Base-by-base conservation (phyloP, 2,888 invertebrate genomes). In the Allacma fusca region DNA sequence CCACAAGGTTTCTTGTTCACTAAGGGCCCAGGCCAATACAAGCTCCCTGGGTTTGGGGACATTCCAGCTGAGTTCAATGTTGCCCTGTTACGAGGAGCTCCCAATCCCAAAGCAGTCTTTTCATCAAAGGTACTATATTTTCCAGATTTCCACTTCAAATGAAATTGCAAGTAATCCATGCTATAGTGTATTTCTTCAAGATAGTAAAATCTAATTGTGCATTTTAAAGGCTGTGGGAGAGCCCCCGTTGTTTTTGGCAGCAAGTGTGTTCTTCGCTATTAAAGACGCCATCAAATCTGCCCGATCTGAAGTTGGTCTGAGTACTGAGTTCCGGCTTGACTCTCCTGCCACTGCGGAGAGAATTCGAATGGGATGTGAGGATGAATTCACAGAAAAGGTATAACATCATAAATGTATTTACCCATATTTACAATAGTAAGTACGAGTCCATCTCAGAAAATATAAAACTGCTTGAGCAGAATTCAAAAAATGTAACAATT, bases 201-300 rank as follows among this genome's bases (percentile, higher is more conserved):
- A n/a, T n/a, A n/a, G n/a, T n/a, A n/a, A n/a, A n/a, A n/a, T n/a
- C n/a, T n/a, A n/a, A n/a, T n/a, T n/a, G n/a, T n/a, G n/a, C n/a
- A n/a, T n/a, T n/a, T n/a, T n/a, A n/a, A n/a, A n/a, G 95, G 98
- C 96, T 80, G 93, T 97, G 43, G 98, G 98, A 0, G 98, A 98
- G 86, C 98, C 98, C 0, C 98, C 98, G 0, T 87, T 98, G 7
- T 96, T 97, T 86, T 88, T 97, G 81, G 95, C 97, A 0, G 90
- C 92, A 21, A 91, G 96, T 0, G 92, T 91, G 0, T 94, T 94
- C 87, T 97, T 95, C 86, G 97, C 97, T 0, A 94, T 97, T 80
- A 93, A 93, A 86, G 92, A 93, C 85, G 97, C 98, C 0, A 92
- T 98, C 76, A 89, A 89, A 83, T 91, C 94, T 0, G 95, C 95